Evolutionary conservation across 2,797 vertebrate species (phyloP).

Genomic region (Lemur catta): DNA sequence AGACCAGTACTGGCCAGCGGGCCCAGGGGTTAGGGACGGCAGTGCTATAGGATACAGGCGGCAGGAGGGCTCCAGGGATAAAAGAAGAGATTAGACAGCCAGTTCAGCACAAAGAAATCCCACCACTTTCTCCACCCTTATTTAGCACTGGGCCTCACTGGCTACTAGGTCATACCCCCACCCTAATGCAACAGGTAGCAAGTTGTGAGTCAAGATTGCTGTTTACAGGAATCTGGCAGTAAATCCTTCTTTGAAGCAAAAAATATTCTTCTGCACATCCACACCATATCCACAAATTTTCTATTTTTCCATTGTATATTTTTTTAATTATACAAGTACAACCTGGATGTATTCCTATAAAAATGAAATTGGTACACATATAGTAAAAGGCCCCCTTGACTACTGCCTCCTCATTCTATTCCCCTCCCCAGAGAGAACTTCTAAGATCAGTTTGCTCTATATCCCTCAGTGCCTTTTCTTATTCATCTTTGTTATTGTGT

Average conservation of each 20-base stretch:
- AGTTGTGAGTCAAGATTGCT: not conserved
- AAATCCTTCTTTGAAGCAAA: not conserved
- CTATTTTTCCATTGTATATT: not conserved
- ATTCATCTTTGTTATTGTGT: not conserved
- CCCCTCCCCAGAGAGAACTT: not conserved
- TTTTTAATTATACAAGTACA: constrained; percentile 17
- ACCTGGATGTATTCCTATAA: not conserved
- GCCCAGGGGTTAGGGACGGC: too few species aligned
- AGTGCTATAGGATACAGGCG: not conserved
- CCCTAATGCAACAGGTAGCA: not conserved
- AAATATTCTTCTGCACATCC: not conserved
- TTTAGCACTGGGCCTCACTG: not conserved
- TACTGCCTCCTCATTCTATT: not conserved
- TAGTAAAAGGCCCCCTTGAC: not conserved
- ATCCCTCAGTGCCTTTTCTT: not conserved
- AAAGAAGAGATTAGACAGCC: not conserved
- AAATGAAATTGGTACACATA: not conserved
- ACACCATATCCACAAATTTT: not conserved
- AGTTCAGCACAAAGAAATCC: not conserved
- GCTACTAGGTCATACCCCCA: not conserved
- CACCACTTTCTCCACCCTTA: not conserved
- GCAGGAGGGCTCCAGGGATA: not conserved
- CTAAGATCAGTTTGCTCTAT: not conserved
- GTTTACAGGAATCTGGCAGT: constrained; percentile 13
- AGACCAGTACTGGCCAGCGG: too few species aligned